These are phyloP conservation scores for Lithobius niger DNA, from an alignment of 1,140 invertebrate species.

Conservation along the genomic window DNA sequence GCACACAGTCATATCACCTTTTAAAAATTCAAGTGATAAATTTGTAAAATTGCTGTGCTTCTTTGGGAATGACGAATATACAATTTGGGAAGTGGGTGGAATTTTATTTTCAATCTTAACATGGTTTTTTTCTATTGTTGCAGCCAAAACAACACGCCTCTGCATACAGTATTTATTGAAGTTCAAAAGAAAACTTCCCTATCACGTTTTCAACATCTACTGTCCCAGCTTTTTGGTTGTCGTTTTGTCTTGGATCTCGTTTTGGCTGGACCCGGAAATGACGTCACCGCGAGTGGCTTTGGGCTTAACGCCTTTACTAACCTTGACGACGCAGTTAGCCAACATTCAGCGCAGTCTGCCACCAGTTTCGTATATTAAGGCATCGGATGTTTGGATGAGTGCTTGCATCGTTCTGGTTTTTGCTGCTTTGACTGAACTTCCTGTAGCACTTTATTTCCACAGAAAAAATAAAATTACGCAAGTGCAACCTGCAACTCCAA, in stretches of 20 bases:
- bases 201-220: constrained; percentile 99
- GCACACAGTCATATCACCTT: no score
- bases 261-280: constrained; percentile 59
- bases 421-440: constrained; percentile 70
- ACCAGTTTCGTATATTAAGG: constrained; percentile 78
- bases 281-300: not conserved
- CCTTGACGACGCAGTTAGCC: not conserved
- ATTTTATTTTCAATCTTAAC: no score
- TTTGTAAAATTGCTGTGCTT: no score
- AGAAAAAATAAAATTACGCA: not conserved
- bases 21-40: no score
- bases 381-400: constrained; percentile 78
- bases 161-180: no score
- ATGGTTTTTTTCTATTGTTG: no score
- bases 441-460: constrained; percentile 21
- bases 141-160: no score
- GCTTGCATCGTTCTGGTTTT: constrained; percentile 72
- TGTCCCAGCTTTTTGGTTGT: constrained; percentile 96
- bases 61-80: no score
- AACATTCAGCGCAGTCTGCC: constrained; percentile 30
- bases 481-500: no score
- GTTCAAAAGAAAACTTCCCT: no score
- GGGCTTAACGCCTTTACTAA: not conserved
- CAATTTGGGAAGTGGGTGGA: no score
- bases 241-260: constrained; percentile 96